These are phyloP conservation scores for Brachionus koreanus DNA, from an alignment of 1,140 invertebrate genomes.

Conservation along the genomic window DNA sequence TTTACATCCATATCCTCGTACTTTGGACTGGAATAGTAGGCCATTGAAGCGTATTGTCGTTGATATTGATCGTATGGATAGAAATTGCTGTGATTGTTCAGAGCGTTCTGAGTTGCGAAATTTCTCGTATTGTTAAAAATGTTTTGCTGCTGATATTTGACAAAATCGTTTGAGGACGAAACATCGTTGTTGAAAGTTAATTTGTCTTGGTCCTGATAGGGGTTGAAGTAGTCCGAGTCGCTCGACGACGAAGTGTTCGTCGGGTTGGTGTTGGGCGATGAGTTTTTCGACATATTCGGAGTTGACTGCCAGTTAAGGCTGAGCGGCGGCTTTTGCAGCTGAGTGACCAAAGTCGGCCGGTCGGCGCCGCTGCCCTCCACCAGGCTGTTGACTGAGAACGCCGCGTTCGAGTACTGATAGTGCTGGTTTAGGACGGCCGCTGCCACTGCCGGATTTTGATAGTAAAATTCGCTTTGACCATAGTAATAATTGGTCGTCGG, in stretches of 20 bases:
- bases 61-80: constrained; percentile 1
- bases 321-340: neutral
- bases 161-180: neutral
- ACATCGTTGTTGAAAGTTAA: neutral
- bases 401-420: neutral
- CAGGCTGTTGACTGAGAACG: neutral
- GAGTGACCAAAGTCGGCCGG: neutral
- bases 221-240: constrained; percentile 9
- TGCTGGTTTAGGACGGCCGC: neutral
- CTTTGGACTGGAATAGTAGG: neutral
- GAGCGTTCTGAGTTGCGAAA: neutral
- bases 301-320: neutral
- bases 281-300: constrained; percentile 10
- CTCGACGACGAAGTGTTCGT: constrained; percentile 8
- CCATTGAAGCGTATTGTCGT: neutral
- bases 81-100: neutral
- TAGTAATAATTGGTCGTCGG: neutral
- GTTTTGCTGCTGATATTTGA: neutral
- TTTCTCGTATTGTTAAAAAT: neutral
- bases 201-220: neutral
- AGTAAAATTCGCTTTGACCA: neutral
- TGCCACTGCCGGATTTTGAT: constrained; percentile 8
- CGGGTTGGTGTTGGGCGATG: constrained; percentile 8
- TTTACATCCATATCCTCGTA: constrained; percentile 16
- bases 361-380: neutral